phyloP scores from a whole-genome alignment of 2,888 invertebrate species.

The Acrobasis suavella region DNA sequence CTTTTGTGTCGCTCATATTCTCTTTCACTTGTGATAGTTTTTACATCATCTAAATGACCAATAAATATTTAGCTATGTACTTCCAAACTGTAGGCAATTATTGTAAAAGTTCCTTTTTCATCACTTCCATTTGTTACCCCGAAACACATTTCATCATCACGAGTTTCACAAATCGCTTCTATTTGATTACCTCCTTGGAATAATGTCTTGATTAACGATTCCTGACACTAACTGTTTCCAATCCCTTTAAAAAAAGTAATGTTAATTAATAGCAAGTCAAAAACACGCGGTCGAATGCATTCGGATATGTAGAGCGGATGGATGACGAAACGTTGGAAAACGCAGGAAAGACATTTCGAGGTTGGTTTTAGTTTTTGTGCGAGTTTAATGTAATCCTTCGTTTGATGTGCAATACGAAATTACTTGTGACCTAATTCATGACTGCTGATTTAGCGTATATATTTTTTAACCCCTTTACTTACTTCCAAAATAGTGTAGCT shows the following conservation, averaged over 20 bases:
- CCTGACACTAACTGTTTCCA: background rate
- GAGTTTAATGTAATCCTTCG: background rate
- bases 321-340: constrained; percentile 28
- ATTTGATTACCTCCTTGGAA: background rate
- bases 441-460: no score
- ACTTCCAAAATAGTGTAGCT: background rate
- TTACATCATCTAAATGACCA: no score
- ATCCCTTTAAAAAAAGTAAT: constrained; percentile 2
- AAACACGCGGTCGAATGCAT: constrained; percentile 13
- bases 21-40: no score
- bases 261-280: constrained; percentile 6
- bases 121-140: no score
- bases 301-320: constrained; percentile 22
- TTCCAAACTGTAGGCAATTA: no score
- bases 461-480: background rate
- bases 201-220: background rate
- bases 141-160: background rate
- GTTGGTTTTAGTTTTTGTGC: constrained; percentile 1
- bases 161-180: background rate
- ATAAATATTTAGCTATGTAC: no score
- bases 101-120: no score
- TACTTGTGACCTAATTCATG: background rate
- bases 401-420: background rate
- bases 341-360: constrained; percentile 20
- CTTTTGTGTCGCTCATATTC: no score